Conservation (phyloP, 2,113 vertebrate genomes). For the Dendrocopos noguchii region DNA sequence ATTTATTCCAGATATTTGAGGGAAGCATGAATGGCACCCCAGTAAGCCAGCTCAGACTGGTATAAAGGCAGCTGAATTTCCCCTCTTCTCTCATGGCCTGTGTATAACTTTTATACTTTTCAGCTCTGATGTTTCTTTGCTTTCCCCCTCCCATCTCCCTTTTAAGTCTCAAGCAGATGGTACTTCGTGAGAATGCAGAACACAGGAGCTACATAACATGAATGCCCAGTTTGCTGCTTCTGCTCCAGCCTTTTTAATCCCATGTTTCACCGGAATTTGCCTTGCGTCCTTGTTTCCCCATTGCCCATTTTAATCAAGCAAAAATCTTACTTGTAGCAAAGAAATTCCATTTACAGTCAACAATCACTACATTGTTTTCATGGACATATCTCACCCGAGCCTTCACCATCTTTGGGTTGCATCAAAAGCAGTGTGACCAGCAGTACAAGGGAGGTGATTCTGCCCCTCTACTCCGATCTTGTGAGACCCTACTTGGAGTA, state of each 20-base stretch:
- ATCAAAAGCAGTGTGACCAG: too few species aligned
- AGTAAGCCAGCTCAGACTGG: constrained; percentile 19
- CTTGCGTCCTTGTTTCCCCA: neutral
- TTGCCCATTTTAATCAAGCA: constrained; percentile 30
- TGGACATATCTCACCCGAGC: neutral
- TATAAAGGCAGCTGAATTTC: constrained; percentile 2
- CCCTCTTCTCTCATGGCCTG: neutral
- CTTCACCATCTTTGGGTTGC: neutral
- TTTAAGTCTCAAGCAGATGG: constrained; percentile 6
- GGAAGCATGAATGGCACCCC: constrained; percentile 39
- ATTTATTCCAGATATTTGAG: constrained; percentile 59
- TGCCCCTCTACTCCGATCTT: too few species aligned
- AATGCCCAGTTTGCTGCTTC: neutral
- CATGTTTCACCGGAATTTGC: neutral
- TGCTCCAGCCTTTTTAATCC: neutral
- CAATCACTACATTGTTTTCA: neutral
- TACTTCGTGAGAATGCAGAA: constrained; percentile 44
- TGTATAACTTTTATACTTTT: constrained; percentile 1
- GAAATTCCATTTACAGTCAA: neutral
- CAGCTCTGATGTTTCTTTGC: neutral
- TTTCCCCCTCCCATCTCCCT: fast-evolving
- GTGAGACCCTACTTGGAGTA: too few species aligned
- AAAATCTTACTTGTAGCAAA: constrained; percentile 14
- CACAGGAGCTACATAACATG: neutral
- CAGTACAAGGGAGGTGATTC: too few species aligned